Evolutionary conservation across 2,113 vertebrate genomes (phyloP), one percentile per base, ranked within the genome.

Genomic region (Mola mola): DNA sequence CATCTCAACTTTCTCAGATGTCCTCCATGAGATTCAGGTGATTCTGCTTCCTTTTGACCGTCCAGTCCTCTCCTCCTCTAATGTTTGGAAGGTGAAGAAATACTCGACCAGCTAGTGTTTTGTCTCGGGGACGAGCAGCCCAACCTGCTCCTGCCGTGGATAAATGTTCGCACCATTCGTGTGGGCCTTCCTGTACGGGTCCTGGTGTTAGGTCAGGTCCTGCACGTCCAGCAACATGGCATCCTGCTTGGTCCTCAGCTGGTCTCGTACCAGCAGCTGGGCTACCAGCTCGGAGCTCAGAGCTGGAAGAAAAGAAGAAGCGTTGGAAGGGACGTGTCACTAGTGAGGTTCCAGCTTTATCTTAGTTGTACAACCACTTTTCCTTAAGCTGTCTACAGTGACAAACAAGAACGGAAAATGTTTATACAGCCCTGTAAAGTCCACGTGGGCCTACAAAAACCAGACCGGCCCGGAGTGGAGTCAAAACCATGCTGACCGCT

Each of bases 171-270:
- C 2, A 1, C 6, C 6, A 4, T 10, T 34, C 9, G 22, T 26
- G 22, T 11, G 15, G 46, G 31, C n/a, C 1, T 24, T 25, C 6
- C 15, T 0, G 53, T 3, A 15, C 5, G 8, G 20, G 44, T 72
- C 28, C 40, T 6, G 61, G 2, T 4, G 4, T 47, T 70, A 90
- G 62, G 92, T 93, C 75, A 93, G 72, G 82, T 93, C 92, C 84
- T 91, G 88, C 16, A 93, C 89, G 6, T 93, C 92, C 57, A 92
- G 70, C 47, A 93, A 80, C 87, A 93, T 83, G 67, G 92, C 92
- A n/a, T 93, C 91, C 78, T 92, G 91, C 65, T 86, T 90, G 1
- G 85, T 92, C 70, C 85, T 88, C 68, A 91, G 78, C 64, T 92
- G 88, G 81, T 93, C 92, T 33, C 92, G 82, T 0, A 88, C 68